A percentile compares a stretch with the other conserved stretches of the same genome.
Evolutionary conservation across 2,888 invertebrate genomes (phyloP).

Genomic region (Biston stratarius): DNA sequence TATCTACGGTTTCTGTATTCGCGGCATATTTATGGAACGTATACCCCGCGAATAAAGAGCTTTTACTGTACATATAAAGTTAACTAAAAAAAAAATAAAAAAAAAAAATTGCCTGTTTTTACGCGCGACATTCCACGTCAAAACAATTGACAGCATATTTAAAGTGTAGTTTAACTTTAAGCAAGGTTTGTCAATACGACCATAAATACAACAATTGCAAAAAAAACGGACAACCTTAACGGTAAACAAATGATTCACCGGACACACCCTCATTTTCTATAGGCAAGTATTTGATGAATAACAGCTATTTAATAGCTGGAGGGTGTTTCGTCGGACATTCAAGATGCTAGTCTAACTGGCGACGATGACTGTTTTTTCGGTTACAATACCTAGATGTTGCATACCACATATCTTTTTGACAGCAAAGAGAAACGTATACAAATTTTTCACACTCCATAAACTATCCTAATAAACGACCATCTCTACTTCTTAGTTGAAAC

Average conservation of each 20-base stretch:
- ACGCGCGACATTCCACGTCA: no score
- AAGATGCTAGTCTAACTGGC: conserved; percentile 11
- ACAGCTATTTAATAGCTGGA: conserved; percentile 4
- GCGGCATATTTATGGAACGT: no score
- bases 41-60: no score
- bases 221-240: conserved; percentile 42
- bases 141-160: no score
- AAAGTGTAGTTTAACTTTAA: no score
- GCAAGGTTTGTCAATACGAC: no score
- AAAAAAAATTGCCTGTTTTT: no score
- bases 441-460: conserved; percentile 16
- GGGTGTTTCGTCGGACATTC: conserved; percentile 1
- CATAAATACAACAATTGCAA: neutral
- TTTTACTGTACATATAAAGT: no score
- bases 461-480: conserved; percentile 7
- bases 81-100: no score
- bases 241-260: conserved; percentile 47
- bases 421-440: conserved; percentile 14
- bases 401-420: neutral
- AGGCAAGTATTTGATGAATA: conserved; percentile 16
- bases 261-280: conserved; percentile 43
- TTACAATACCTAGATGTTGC: neutral
- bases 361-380: neutral
- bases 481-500: conserved; percentile 9
- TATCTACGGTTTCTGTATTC: no score